These are phyloP conservation scores for Hirtodrosophila trivittata DNA, from an alignment of 2,888 invertebrate genomes.

Conservation along the genomic window DNA sequence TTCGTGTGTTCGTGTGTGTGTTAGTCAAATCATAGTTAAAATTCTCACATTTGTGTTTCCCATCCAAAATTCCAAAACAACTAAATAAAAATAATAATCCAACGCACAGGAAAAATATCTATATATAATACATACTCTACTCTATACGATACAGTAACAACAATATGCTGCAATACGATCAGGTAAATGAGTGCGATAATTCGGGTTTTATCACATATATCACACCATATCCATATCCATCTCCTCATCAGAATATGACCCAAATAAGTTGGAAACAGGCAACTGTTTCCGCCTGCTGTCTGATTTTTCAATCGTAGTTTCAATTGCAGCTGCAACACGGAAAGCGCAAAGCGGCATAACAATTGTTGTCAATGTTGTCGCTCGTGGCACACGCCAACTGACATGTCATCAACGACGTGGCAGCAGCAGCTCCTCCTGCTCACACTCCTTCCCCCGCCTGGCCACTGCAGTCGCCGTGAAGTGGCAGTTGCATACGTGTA, in stretches of 20 bases:
- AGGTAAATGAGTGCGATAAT: conserved; percentile 59
- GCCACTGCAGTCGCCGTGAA: conserved; percentile 27
- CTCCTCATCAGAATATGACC: conserved; percentile 44
- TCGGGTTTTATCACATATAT: conserved; percentile 20
- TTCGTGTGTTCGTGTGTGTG: conserved; percentile 13
- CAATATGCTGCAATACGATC: conserved; percentile 74
- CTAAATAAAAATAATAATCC: conserved; percentile 2
- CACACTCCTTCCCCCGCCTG: background rate
- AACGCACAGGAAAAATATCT: conserved; percentile 11
- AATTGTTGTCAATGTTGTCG: conserved; percentile 35
- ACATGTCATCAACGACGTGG: conserved; percentile 28
- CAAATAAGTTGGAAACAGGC: conserved; percentile 39
- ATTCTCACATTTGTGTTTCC: conserved; percentile 29
- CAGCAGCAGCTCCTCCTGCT: conserved; percentile 14
- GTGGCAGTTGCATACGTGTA: conserved; percentile 49
- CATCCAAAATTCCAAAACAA: conserved; percentile 46
- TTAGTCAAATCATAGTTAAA: background rate
- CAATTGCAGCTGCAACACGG: conserved; percentile 42
- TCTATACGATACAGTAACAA: conserved; percentile 28
- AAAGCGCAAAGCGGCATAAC: conserved; percentile 15
- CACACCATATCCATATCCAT: conserved; percentile 1
- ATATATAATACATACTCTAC: conserved; percentile 19
- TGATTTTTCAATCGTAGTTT: conserved; percentile 23
- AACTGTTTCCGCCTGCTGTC: conserved; percentile 19
- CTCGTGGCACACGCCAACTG: conserved; percentile 40